These are phyloP conservation scores for Protophormia terraenovae DNA, from an alignment of 2,888 invertebrate genomes.

Conservation along the genomic window DNA sequence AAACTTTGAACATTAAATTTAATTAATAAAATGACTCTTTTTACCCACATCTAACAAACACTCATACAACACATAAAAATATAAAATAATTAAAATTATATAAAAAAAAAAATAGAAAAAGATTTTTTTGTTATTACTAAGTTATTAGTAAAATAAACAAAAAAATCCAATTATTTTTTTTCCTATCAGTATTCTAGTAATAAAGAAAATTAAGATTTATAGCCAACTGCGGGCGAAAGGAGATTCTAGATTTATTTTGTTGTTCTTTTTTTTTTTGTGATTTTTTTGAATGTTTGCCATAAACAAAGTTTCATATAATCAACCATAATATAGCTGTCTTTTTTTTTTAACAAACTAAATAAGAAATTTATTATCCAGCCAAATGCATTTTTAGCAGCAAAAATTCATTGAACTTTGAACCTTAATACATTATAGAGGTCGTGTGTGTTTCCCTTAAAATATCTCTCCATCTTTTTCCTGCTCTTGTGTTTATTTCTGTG, in stretches of 20 bases:
- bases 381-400: neutral
- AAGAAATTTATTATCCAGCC: neutral
- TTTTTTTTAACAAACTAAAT: neutral
- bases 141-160: neutral
- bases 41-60: slow-evolving; percentile 29
- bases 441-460: neutral
- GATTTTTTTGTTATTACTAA: slow-evolving; percentile 14
- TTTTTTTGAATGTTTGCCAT: slow-evolving; percentile 43
- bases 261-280: neutral
- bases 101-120: neutral
- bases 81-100: slow-evolving; percentile 3
- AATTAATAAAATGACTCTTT: slow-evolving; percentile 37
- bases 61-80: neutral
- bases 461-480: too few species aligned
- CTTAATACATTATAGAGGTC: neutral
- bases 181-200: slow-evolving; percentile 5
- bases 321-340: neutral
- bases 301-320: slow-evolving; percentile 3
- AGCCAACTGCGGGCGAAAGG: slow-evolving; percentile 44
- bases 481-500: neutral
- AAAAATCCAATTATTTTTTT: slow-evolving; percentile 1
- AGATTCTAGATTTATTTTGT: slow-evolving; percentile 28
- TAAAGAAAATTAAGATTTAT: slow-evolving; percentile 54
- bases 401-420: slow-evolving; percentile 63
- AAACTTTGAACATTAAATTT: slow-evolving; percentile 48